Evolutionary conservation across 2,888 invertebrate genomes (phyloP).

Genomic region (Temnothorax unifasciatus): DNA sequence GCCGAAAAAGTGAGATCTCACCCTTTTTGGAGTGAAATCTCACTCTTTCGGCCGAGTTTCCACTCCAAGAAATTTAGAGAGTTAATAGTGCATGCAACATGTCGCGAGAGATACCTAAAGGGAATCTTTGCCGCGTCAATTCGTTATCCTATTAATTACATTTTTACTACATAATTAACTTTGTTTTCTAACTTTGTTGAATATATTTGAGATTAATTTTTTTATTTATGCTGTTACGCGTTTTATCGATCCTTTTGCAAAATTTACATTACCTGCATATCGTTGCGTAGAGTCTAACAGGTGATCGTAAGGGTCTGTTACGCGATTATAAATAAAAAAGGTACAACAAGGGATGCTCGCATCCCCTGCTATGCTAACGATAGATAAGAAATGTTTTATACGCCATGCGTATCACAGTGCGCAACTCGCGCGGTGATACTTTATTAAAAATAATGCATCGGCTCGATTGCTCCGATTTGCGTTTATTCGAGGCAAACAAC

Average conservation of each 20-base stretch:
- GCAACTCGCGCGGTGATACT: slow-evolving; percentile 69
- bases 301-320: no score
- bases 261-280: neutral
- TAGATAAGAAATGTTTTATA: slow-evolving; percentile 81
- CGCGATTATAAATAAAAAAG: slow-evolving; percentile 26
- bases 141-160: neutral
- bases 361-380: slow-evolving; percentile 65
- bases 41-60: no score
- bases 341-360: slow-evolving; percentile 18
- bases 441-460: slow-evolving; percentile 78
- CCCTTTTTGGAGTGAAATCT: no score
- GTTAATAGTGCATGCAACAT: neutral
- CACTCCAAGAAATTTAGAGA: no score
- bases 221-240: neutral
- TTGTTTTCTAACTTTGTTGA: neutral
- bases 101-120: neutral
- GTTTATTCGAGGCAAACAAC: neutral
- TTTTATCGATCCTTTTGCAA: neutral
- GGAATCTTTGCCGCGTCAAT: neutral
- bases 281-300: neutral
- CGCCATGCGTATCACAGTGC: slow-evolving; percentile 68
- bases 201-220: neutral
- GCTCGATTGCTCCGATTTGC: neutral
- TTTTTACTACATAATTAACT: neutral
- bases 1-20: no score